These are phyloP conservation scores for Circaetus cinerascens DNA, from an alignment of 2,113 vertebrate species.

Conservation along the genomic window DNA sequence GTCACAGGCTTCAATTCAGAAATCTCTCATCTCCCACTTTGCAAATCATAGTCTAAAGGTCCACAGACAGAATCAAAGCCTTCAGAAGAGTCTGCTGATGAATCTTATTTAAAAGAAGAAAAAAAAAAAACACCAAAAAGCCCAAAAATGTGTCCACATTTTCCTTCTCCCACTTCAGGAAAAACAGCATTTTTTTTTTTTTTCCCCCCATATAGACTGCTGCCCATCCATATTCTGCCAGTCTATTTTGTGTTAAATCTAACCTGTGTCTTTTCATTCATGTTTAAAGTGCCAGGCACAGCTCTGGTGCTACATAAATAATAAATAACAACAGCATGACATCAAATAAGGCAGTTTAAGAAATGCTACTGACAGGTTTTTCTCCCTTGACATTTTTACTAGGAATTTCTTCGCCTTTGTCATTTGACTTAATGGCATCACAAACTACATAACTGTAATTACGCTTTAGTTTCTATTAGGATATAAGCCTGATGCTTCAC, in stretches of 20 bases:
- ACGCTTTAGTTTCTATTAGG: neutral
- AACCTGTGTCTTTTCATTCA: neutral
- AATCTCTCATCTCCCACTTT: neutral
- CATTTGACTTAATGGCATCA: neutral
- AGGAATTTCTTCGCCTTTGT: neutral
- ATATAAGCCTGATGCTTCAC: neutral
- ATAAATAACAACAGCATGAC: neutral
- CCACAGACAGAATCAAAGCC: neutral
- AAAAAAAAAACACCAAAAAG: neutral
- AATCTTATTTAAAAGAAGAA: neutral
- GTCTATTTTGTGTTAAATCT: neutral
- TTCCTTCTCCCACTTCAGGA: neutral
- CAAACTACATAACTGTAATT: neutral
- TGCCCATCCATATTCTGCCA: neutral
- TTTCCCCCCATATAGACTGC: no score
- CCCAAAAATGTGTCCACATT: accelerated
- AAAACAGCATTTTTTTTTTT: neutral
- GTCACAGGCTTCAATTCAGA: neutral
- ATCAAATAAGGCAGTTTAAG: neutral
- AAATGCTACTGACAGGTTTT: neutral
- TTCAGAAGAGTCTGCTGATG: accelerated
- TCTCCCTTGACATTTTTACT: neutral
- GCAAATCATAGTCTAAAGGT: neutral
- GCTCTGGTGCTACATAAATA: neutral
- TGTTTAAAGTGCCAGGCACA: neutral